Evolutionary conservation across 2,113 vertebrate species (phyloP), one percentile per base, ranked within the genome.

Genomic region (Pangasianodon hypophthalmus): DNA sequence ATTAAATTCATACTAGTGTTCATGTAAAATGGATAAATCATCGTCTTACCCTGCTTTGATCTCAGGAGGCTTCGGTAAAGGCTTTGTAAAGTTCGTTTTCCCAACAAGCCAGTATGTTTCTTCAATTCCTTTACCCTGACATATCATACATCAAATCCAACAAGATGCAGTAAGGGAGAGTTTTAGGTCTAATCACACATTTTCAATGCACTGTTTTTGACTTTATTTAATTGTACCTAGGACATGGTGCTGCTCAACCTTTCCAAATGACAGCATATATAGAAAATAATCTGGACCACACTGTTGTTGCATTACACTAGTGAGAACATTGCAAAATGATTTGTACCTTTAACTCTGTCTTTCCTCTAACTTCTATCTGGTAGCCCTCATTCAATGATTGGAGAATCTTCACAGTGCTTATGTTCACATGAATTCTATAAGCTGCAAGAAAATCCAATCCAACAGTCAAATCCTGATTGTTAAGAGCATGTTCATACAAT

Each of bases 81-180:
- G 96, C 86, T 97, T 97, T 67, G 94, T 88, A 93, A 98, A 98
- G 84, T 95, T 94, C 5, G 94, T 93, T 94, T 97, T 98, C 41
- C 97, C 97, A 52, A 96, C 95, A 71, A 99, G 95, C 97, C 98
- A 98, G 89, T 96, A 98, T 0, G 98, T 99, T 91, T 99, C 97
- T 94, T 99, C 96, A 73, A 97, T 84, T 73, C 97, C 98, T 96
- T 97, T 98, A 64, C 98, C 98, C 98, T 99, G 91, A 88, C 58
- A 62, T 14, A 86, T 19, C 60, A 64, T 2, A 64, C 73, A 77
- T 10, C 50, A 86, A 16, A 60, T 14, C n/a, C 26, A 80, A 29
- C 11, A 67, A 73, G 9, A 6, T 18, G 37, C 88, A 64, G 29
- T 6, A n/a, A 26, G 6, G 10, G 2, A 46, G 44, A 48, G 73